These are phyloP conservation scores for Lepilemur ruficaudatus DNA, from an alignment of 2,797 vertebrate species.

Conservation along the genomic window DNA sequence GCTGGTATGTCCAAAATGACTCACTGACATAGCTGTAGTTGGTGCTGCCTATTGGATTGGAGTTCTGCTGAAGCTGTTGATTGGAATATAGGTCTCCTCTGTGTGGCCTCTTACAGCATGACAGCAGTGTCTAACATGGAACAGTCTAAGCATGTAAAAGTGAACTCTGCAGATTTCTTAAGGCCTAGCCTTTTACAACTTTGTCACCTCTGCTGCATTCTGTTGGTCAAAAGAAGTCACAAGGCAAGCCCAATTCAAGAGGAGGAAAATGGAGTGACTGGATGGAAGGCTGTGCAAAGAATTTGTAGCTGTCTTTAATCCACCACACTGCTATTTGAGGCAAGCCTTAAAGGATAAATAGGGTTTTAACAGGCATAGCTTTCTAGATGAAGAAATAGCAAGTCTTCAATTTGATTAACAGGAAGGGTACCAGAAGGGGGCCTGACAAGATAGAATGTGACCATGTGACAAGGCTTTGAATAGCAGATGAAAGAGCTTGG, in stretches of 20 bases:
- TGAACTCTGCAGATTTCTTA: conserved; percentile 44
- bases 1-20: background rate
- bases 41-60: background rate
- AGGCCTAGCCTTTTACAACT: background rate
- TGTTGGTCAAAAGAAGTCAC: conserved; percentile 32
- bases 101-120: background rate
- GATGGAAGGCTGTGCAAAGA: background rate
- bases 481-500: background rate
- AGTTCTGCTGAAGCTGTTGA: background rate
- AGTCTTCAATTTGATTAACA: background rate
- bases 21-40: conserved; percentile 1
- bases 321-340: background rate
- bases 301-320: conserved; percentile 21
- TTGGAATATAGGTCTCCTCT: background rate
- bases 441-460: background rate
- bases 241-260: conserved; percentile 19
- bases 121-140: conserved; percentile 14
- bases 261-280: background rate
- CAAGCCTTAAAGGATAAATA: background rate
- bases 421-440: background rate
- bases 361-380: background rate
- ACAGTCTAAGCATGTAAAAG: conserved; percentile 30
- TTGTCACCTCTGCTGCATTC: background rate
- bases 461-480: conserved; percentile 2
- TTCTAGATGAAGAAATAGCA: background rate